phyloP scores from a whole-genome alignment of 2,888 invertebrate genomes.

The Pachliopta kotzebuea region DNA sequence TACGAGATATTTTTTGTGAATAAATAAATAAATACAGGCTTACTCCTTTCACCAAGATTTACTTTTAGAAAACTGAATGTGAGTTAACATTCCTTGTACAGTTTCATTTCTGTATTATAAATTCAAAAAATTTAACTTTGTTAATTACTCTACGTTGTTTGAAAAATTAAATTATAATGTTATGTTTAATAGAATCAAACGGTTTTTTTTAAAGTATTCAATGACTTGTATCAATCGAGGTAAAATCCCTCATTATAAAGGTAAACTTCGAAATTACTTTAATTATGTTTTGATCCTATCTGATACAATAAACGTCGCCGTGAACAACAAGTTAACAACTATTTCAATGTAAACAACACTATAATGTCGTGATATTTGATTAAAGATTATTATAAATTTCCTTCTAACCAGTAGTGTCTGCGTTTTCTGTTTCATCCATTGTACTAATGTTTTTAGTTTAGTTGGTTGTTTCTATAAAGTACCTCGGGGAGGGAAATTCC shows the following conservation, averaged over 20 bases:
- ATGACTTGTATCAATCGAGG: neutral
- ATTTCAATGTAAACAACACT: constrained; percentile 23
- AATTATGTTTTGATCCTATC: constrained; percentile 15
- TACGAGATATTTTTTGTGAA: too few relatives aligned
- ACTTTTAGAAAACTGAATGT: too few relatives aligned
- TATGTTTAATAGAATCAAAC: too few relatives aligned
- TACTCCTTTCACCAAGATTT: too few relatives aligned
- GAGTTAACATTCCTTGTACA: too few relatives aligned
- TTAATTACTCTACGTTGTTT: too few relatives aligned
- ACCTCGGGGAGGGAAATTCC: constrained; percentile 16
- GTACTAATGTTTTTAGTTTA: constrained; percentile 11
- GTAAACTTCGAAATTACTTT: neutral
- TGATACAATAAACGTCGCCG: constrained; percentile 4
- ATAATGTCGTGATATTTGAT: constrained; percentile 2
- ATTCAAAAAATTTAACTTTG: too few relatives aligned
- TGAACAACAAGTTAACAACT: constrained; percentile 5
- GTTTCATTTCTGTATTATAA: too few relatives aligned
- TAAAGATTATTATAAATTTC: neutral
- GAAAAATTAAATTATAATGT: too few relatives aligned
- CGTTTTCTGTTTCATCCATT: constrained; percentile 5
- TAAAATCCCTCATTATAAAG: neutral
- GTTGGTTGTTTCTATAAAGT: constrained; percentile 2
- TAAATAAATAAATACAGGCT: too few relatives aligned
- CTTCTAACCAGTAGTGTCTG: neutral
- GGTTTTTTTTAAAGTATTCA: too few relatives aligned